Base-by-base conservation (phyloP, 2,797 vertebrate genomes). In the Myripristis murdjan region DNA sequence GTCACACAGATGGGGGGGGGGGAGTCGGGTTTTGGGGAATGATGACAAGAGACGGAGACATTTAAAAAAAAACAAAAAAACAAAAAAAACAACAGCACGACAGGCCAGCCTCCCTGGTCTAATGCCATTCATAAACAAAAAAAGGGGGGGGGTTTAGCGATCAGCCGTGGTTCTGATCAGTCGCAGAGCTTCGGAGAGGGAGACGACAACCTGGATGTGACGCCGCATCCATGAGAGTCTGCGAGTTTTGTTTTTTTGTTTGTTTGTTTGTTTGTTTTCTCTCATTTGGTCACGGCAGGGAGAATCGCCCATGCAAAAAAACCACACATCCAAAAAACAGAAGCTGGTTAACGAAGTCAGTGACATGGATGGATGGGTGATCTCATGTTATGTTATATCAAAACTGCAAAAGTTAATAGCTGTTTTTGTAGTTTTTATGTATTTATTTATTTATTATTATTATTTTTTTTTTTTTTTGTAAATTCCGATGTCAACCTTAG, bases 221-320 rank as follows among this genome's bases (percentile, higher is more conserved):
- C 28, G 62, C 48, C 56, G 79, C 56, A 85, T 77, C 79, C 69
- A 22, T n/a, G 53, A 70, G 77, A 62, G 18, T 10, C 28, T n/a
- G 56, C 24, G 35, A 14, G 18, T 47, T 57, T 20, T 73, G 20
- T 20, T 20, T 20, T 20, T n/a, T n/a, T n/a, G n/a, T n/a, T n/a
- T n/a, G n/a, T n/a, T n/a, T n/a, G n/a, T n/a, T n/a, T n/a, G n/a
- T n/a, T n/a, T n/a, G n/a, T n/a, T n/a, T n/a, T 46, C 37, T 66
- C 55, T 67, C 62, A 16, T 58, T 74, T 77, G 80, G 87, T 78
- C 88, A 91, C 70, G 72, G 85, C 78, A 73, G 88, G 85, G 78
- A 85, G 79, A 61, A 67, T 4, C 81, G 81, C 63, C 87, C 87
- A 89, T 87, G 89, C 86, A 86, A 59, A 86, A 59, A 84, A 73